phyloP scores from a whole-genome alignment of 2,888 invertebrate species.

The Craniophora ligustri region DNA sequence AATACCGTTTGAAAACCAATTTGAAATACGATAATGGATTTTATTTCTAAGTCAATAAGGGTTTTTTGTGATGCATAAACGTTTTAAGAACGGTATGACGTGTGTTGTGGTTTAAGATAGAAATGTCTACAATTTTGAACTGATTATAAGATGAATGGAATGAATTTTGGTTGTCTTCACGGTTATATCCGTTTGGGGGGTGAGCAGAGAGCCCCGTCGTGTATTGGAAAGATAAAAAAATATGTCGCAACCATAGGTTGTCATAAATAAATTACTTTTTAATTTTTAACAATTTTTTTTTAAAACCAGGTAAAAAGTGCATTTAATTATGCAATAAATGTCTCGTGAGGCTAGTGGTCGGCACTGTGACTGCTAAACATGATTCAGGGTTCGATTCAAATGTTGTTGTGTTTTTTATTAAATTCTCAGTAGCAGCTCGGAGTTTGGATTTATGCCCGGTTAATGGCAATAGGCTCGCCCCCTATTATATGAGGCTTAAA shows the following conservation, averaged over 20 bases:
- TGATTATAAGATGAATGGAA: constrained; percentile 53
- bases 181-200: constrained; percentile 27
- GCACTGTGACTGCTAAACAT: too few species aligned
- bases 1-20: background rate
- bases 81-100: background rate
- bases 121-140: constrained; percentile 49
- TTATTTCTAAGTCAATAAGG: background rate
- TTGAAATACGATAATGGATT: background rate
- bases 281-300: too few species aligned
- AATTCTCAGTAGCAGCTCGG: too few species aligned
- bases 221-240: constrained; percentile 2
- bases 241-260: background rate
- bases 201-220: constrained; percentile 11
- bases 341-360: too few species aligned
- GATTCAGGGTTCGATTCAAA: too few species aligned
- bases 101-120: constrained; percentile 32
- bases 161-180: constrained; percentile 32
- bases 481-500: too few species aligned
- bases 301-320: too few species aligned
- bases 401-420: too few species aligned
- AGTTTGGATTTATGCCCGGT: too few species aligned
- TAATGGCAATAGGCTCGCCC: too few species aligned
- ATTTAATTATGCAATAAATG: too few species aligned
- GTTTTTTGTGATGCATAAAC: background rate
- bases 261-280: too few species aligned